A percentile compares a stretch with the other conserved stretches of the same genome.
Evolutionary conservation across 2,797 vertebrate species (phyloP).

Genomic region (Mionectes olivaceus): DNA sequence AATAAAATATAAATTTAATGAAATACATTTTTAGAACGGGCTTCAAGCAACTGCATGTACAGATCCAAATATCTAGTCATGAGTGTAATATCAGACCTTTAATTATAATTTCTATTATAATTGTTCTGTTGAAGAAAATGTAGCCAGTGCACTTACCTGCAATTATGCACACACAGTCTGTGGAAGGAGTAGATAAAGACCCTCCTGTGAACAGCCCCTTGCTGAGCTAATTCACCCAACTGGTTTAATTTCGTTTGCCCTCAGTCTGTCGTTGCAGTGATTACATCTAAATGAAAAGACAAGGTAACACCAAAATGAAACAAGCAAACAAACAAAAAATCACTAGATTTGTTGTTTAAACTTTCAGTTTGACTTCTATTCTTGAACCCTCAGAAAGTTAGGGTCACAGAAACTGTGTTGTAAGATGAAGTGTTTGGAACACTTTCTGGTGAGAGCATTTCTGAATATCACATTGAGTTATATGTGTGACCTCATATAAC

Average conservation of each 20-base stretch:
- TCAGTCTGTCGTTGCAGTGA: constrained; percentile 15
- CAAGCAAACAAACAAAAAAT: background rate
- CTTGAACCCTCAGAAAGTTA: background rate
- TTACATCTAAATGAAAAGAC: constrained; percentile 27
- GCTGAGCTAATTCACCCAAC: constrained; percentile 58
- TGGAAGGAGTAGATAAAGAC: constrained; percentile 49
- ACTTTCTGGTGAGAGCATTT: background rate
- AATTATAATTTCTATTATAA: constrained; percentile 63
- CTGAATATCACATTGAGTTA: background rate
- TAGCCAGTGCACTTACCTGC: constrained; percentile 43
- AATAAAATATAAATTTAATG: constrained; percentile 61
- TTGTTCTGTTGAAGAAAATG: constrained; percentile 56
- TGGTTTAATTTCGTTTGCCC: constrained; percentile 46
- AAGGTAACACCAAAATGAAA: background rate
- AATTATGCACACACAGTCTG: constrained; percentile 5
- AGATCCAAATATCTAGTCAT: constrained; percentile 66
- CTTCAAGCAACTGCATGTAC: constrained; percentile 18
- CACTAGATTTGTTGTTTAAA: background rate
- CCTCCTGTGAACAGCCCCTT: constrained; percentile 27
- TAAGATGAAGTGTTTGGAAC: background rate
- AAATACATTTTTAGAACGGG: constrained; percentile 40
- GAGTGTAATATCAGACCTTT: constrained; percentile 48
- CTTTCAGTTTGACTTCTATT: background rate
- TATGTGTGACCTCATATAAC: background rate
- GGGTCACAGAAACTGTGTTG: background rate